Conservation (phyloP, 1,140 invertebrate genomes). For the Hypothenemus hampei region DNA sequence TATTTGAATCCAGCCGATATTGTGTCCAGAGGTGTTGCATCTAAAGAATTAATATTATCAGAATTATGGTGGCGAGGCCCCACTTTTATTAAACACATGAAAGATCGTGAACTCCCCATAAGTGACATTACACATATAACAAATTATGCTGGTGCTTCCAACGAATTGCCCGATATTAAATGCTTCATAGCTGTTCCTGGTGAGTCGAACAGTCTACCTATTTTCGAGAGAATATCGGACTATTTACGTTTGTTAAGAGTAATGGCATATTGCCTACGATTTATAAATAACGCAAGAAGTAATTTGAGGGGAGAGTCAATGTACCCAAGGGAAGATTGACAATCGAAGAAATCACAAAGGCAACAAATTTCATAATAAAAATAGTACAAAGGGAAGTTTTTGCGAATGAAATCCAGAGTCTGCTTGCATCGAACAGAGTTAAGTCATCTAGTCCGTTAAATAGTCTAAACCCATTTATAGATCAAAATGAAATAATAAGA, state of each 20-base stretch:
- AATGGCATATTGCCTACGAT: conserved; percentile 14
- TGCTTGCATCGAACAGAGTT: not conserved
- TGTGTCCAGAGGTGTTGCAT: conserved; percentile 35
- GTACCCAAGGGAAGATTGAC: not conserved
- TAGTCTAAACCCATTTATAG: conserved; percentile 43
- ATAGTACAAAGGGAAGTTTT: conserved; percentile 4
- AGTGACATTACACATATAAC: too few species aligned
- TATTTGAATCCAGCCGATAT: conserved; percentile 42
- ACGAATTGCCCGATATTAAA: too few species aligned
- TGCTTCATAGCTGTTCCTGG: too few species aligned
- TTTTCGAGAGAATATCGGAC: not conserved
- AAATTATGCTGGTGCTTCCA: too few species aligned
- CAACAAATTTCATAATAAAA: conserved; percentile 2
- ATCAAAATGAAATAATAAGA: conserved; percentile 31
- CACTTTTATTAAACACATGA: too few species aligned
- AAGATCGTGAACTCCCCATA: too few species aligned
- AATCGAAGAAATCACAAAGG: not conserved
- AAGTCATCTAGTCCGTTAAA: conserved; percentile 9
- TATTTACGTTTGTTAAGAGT: not conserved
- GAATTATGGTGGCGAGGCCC: conserved; percentile 19
- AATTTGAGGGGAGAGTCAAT: not conserved
- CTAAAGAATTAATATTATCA: conserved; percentile 1
- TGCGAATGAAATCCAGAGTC: conserved; percentile 4
- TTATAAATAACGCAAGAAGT: conserved; percentile 1
- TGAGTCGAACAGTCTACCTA: too few species aligned